These are phyloP conservation scores for Vimba vimba DNA, from an alignment of 2,113 vertebrate species.

Conservation along the genomic window DNA sequence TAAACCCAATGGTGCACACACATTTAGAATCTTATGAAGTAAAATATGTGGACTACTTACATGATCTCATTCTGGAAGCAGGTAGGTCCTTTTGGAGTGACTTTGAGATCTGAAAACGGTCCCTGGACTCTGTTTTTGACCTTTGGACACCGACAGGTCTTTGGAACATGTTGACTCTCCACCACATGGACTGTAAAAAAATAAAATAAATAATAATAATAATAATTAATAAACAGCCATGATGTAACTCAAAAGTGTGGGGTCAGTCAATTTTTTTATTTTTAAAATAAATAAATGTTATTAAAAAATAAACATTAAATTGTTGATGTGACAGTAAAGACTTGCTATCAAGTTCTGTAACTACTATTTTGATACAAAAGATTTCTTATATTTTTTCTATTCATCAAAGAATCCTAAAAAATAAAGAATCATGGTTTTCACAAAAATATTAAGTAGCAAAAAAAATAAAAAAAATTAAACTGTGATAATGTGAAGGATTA, in stretches of 20 bases:
- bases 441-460: background rate
- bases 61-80: conserved; percentile 72
- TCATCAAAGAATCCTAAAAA: background rate
- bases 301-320: background rate
- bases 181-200: conserved; percentile 60
- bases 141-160: conserved; percentile 69
- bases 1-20: background rate
- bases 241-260: background rate
- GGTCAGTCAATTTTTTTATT: background rate
- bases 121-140: conserved; percentile 43
- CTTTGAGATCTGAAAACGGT: conserved; percentile 57
- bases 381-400: background rate
- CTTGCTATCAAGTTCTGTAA: too few species aligned
- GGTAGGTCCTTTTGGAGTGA: conserved; percentile 58
- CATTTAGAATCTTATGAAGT: background rate
- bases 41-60: conserved; percentile 62
- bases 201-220: too few species aligned
- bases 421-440: background rate
- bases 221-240: background rate
- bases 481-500: background rate
- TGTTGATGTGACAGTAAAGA: background rate
- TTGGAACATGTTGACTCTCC: conserved; percentile 64
- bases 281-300: background rate
- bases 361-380: too few species aligned
- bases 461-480: too few species aligned